Base-by-base conservation (phyloP, 92 coral and sea anemone genomes). In the Pocillopora grandis region DNA sequence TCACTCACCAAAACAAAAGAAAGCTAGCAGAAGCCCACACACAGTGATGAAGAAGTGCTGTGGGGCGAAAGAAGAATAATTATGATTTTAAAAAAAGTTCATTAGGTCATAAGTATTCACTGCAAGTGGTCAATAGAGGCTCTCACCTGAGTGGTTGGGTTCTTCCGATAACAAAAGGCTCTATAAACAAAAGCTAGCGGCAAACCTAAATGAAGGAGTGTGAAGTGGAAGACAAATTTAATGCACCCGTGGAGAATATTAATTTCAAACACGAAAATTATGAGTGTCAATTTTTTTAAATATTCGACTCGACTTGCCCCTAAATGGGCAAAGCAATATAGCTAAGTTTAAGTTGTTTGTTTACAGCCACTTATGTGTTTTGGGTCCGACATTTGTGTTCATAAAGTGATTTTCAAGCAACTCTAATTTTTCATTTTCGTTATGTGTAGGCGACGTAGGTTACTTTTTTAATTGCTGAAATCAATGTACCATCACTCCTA, bases 1-100 rank as follows among this genome's bases (percentile, higher is more conserved):
- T 57, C n/a, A 62, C 92, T 88, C 77, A 96, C 98, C 98, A 89
- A 86, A 94, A 75, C 90, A 82, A 92, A 92, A 96, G 83, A 85
- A 91, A 71, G 98, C 92, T 75, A 94, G 17, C 57, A 65, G 55
- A 72, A 96, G 23, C 16, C 98, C 98, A 89, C 88, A 89, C 7
- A 90, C 19, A 52, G 93, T 96, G 78, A 96, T 89, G 57, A 84
- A 92, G 7, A 89, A 31, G 84, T 96, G 98, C 98, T 96, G 76
- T 31, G 67, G 73, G 4, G 12, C 56, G 12, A 62, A 84, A n/a
- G 42, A 75, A 19, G 27, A 21, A 0, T 5, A 3, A 0, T 20
- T 14, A 12, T 10, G 68, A n/a, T 8, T 19, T 48, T 13, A 60
- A 42, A 59, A 13, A 1, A 69, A 31, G 55, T 1, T 10, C 12